phyloP scores from a whole-genome alignment of 2,888 invertebrate species.

The Amphipoea lucens region DNA sequence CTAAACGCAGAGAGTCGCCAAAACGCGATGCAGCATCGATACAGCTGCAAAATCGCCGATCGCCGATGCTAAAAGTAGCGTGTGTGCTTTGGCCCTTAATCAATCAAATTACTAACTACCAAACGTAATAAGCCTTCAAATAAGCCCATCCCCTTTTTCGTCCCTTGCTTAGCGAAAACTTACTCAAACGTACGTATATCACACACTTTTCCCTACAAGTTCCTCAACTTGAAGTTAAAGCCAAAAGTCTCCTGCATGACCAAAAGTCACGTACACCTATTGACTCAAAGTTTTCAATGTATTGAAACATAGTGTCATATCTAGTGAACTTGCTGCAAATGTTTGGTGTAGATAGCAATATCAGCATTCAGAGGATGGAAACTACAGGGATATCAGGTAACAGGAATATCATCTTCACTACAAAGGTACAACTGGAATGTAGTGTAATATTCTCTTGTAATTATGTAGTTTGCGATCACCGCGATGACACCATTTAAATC shows the following conservation, averaged over 20 bases:
- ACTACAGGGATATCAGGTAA: background rate
- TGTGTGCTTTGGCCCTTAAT: background rate
- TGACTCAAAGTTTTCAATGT: constrained; percentile 56
- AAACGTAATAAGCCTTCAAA: background rate
- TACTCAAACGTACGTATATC: constrained; percentile 11
- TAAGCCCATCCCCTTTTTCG: background rate
- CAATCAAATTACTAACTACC: too few relatives aligned
- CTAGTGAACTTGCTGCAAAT: constrained; percentile 27
- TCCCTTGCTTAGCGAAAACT: constrained; percentile 1
- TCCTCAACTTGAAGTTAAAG: constrained; percentile 33
- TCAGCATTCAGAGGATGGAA: background rate
- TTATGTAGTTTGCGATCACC: background rate
- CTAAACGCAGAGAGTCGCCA: too few relatives aligned
- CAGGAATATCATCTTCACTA: background rate
- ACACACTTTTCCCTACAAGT: constrained; percentile 27
- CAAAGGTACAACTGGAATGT: background rate
- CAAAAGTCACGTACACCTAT: constrained; percentile 54
- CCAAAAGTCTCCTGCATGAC: constrained; percentile 46
- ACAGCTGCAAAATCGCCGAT: too few relatives aligned
- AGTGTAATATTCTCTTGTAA: background rate
- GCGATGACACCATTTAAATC: too few relatives aligned
- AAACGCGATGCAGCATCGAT: too few relatives aligned
- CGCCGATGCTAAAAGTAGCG: too few relatives aligned
- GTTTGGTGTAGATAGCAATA: background rate
- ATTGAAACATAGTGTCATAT: constrained; percentile 38